Base-by-base conservation (phyloP, 53 echinoderm and acorn worm species). In the Hippasteria phrygiana region DNA sequence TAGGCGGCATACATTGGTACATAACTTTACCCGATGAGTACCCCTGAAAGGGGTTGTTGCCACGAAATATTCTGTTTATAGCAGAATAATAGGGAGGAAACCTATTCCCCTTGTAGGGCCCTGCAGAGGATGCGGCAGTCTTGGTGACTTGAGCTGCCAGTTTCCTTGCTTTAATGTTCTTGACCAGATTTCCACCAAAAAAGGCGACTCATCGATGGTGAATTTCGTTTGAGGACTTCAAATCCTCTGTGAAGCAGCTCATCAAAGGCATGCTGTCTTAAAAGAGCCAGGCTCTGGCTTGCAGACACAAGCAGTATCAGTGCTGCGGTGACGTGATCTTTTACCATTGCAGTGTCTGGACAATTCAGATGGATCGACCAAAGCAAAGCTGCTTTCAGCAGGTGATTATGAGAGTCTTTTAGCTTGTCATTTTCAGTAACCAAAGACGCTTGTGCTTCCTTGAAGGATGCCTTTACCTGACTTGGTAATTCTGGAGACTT, bases 101-200 rank as follows among this genome's bases (percentile, higher is more conserved):
- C 16, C 14, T 43, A 18, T 41, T 40, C 27, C 41, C 12, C 27
- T 39, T 28, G 37, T 70, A 34, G 42, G 71, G 20, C 1, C 12
- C 20, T 40, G 71, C 20, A 18, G 6, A 4, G 18, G 42, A n/a
- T 71, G 34, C 31, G 5, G 39, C 71, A n/a, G 71, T n/a, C 71
- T 41, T 41, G 0, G 62, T 80, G 11, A 80, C 64, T 43, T 80
- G 62, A 3, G 42, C 11, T 10, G 80, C 43, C 12, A 80, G 31
- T 24, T 80, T 80, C 3, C 37, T 80, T 31, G 62, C 64, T 59
- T 80, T 80, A 16, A 62, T 80, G 16, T 80, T 26, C 42, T 77
- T 55, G 77, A 53, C 55, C 0, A 77, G 13, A 10, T 77, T 80
- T 26, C 63, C 80, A 24, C 80, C 40, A 13, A 78, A 78, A 8